Percentiles rank a stretch among this genome's conserved stretches.
These are phyloP conservation scores for Enhydra lutris DNA, from an alignment of 2,113 vertebrate genomes.

Conservation along the genomic window DNA sequence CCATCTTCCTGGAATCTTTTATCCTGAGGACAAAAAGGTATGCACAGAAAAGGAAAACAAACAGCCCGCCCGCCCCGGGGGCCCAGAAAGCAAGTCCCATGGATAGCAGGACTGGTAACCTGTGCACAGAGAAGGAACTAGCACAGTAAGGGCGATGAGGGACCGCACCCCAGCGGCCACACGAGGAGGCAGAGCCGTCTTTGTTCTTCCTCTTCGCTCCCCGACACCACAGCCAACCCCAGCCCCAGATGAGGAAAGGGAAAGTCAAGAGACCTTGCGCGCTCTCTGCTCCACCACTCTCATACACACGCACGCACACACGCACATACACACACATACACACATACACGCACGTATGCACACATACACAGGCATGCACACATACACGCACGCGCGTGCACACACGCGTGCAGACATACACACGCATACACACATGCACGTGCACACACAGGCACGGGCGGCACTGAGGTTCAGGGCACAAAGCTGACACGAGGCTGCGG, in stretches of 20 bases:
- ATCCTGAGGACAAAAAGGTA: neutral
- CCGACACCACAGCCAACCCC: neutral
- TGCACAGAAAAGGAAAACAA: neutral
- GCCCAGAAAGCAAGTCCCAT: neutral
- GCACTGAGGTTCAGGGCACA: neutral
- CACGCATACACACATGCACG: no score
- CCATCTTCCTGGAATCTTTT: neutral
- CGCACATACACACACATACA: no score
- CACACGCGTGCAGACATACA: no score
- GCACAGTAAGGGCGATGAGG: no score
- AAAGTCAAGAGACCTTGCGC: neutral
- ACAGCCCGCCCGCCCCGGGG: neutral
- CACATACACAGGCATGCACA: neutral
- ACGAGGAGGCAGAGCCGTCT: neutral
- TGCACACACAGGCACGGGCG: no score
- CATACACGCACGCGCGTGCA: no score
- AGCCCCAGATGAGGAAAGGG: neutral
- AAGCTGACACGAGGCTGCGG: fast-evolving
- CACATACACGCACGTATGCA: no score
- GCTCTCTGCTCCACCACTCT: no score
- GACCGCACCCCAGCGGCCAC: no score
- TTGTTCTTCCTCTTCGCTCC: neutral
- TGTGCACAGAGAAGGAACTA: neutral
- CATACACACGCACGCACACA: neutral
- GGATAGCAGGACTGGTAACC: neutral